phyloP scores from a whole-genome alignment of 2,888 invertebrate genomes.

The Eilema caniola region DNA sequence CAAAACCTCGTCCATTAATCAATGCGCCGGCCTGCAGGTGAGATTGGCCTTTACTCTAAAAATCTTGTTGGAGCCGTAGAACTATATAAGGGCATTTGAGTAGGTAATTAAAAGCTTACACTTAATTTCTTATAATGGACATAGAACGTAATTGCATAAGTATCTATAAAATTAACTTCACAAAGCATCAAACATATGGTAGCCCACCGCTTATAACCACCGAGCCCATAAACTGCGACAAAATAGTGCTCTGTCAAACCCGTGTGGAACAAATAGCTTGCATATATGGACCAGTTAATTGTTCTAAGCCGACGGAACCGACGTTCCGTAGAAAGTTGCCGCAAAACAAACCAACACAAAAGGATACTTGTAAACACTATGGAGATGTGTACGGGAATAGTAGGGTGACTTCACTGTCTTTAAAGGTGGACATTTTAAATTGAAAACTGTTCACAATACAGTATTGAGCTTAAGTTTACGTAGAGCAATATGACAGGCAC shows the following conservation, averaged over 20 bases:
- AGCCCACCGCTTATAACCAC: not conserved
- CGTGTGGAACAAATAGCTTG: conserved; percentile 15
- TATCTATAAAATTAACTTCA: not conserved
- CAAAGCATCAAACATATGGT: not conserved
- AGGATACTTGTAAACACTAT: conserved; percentile 40
- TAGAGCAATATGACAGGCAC: no score
- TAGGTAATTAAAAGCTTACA: no score
- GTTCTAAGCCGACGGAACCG: conserved; percentile 20
- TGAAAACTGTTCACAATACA: not conserved
- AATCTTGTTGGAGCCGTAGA: no score
- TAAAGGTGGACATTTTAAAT: not conserved
- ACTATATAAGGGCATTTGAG: no score
- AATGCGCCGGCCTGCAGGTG: no score
- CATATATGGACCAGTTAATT: conserved; percentile 29
- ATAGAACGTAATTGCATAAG: no score
- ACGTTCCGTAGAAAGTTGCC: conserved; percentile 47
- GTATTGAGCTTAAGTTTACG: not conserved
- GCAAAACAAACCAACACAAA: conserved; percentile 47
- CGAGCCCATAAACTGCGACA: not conserved
- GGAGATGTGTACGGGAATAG: conserved; percentile 29
- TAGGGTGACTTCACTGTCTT: conserved; percentile 25
- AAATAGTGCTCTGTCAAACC: not conserved
- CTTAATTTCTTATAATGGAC: no score
- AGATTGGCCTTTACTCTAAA: no score
- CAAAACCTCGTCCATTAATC: no score